Evolutionary conservation across 2,888 invertebrate genomes (phyloP).

Genomic region (Drosophila borealis): DNA sequence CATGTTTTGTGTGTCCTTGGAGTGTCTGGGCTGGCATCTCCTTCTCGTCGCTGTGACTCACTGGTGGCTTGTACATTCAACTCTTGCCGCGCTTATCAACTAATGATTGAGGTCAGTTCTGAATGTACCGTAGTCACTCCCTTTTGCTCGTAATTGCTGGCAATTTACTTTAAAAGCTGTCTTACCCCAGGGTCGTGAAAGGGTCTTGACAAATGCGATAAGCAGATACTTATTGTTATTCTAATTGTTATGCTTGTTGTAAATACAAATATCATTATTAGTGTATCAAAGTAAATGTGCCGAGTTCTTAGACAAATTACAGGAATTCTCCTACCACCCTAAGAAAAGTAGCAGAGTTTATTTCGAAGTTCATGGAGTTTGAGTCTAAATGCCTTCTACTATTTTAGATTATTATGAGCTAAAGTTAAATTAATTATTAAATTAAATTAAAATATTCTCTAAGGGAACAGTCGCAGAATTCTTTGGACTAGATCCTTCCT

Average conservation of each 20-base stretch:
- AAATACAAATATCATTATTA: not conserved
- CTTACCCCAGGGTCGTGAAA: constrained; percentile 4
- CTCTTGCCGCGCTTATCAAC: constrained; percentile 60
- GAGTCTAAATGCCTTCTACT: no score
- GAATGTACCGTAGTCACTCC: constrained; percentile 26
- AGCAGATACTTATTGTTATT: constrained; percentile 47
- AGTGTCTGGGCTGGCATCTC: constrained; percentile 38
- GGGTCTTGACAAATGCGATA: constrained; percentile 66
- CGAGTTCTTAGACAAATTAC: not conserved
- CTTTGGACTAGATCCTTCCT: no score
- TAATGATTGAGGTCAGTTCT: constrained; percentile 74
- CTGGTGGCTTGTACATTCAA: constrained; percentile 38
- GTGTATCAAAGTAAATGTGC: not conserved
- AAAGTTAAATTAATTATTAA: no score
- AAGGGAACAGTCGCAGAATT: no score
- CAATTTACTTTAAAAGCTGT: constrained; percentile 66
- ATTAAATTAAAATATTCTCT: no score
- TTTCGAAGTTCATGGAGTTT: no score
- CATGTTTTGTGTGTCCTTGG: constrained; percentile 44
- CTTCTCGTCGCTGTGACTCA: constrained; percentile 34
- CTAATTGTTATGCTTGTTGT: constrained; percentile 30
- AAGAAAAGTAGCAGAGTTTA: no score
- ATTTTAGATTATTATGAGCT: no score
- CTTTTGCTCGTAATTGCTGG: constrained; percentile 59
- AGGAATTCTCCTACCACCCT: not conserved